A percentile compares a stretch with the other conserved stretches of the same genome.
Evolutionary conservation across 2,888 invertebrate species (phyloP).

Genomic region (Sinotaia quadrata): DNA sequence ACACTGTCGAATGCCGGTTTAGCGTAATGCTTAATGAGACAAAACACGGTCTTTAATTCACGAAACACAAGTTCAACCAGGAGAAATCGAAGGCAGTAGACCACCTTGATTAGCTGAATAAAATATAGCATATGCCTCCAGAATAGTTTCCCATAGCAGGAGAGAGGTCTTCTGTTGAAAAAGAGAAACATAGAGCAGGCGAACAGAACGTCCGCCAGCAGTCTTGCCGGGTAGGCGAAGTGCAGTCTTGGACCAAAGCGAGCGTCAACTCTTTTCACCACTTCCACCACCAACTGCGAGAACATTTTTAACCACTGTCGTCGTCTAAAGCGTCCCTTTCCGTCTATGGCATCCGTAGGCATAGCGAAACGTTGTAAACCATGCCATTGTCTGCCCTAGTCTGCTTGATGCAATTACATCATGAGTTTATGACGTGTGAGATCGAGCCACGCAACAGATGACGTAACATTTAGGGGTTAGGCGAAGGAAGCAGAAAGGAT

Average conservation of each 20-base stretch:
- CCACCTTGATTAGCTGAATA: conserved; percentile 6
- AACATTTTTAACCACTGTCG: no score
- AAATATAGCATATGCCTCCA: conserved; percentile 9
- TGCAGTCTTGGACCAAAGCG: neutral
- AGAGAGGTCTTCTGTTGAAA: conserved; percentile 4
- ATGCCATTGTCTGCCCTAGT: no score
- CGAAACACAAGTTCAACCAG: conserved; percentile 13
- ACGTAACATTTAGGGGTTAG: no score
- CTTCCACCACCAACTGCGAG: conserved; percentile 4
- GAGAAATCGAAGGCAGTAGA: conserved; percentile 8
- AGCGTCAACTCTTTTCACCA: neutral
- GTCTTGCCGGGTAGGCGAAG: neutral
- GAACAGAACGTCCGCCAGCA: conserved; percentile 12
- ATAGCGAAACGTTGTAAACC: no score
- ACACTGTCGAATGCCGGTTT: neutral
- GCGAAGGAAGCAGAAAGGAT: no score
- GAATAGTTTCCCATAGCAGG: neutral
- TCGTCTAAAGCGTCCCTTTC: no score
- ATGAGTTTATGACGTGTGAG: no score
- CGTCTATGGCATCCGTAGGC: no score
- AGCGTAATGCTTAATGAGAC: conserved; percentile 2
- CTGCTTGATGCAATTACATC: no score
- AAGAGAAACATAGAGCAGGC: conserved; percentile 1
- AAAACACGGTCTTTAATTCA: conserved; percentile 13
- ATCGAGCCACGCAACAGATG: no score